phyloP scores from a whole-genome alignment of 2,113 vertebrate genomes.

The Xerus inauris region DNA sequence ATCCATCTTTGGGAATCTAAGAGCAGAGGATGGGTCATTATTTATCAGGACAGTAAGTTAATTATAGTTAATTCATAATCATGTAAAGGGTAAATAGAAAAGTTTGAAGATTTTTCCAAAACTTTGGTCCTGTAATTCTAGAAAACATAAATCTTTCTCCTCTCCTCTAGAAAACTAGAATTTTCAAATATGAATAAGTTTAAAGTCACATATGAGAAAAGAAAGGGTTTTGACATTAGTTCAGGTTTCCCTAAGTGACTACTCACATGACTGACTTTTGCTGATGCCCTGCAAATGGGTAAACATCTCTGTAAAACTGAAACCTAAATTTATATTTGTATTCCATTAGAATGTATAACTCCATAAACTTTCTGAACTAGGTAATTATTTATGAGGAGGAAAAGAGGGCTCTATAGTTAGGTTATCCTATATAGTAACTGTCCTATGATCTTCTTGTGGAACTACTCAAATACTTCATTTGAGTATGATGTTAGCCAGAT shows the following conservation, averaged over 20 bases:
- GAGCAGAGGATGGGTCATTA: accelerated
- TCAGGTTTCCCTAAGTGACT: background rate
- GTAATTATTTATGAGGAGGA: background rate
- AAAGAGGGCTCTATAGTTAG: background rate
- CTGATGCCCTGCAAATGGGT: background rate
- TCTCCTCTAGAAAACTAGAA: background rate
- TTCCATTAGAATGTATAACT: background rate
- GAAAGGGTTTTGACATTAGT: background rate
- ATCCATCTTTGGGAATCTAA: background rate
- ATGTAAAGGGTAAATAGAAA: background rate
- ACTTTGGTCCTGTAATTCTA: background rate
- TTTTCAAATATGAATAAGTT: background rate
- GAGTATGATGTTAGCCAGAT: background rate
- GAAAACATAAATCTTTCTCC: background rate
- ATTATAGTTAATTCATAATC: background rate
- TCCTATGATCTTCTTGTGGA: background rate
- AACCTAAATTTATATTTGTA: background rate
- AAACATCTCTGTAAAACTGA: background rate
- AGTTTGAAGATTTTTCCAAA: background rate
- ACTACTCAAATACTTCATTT: background rate
- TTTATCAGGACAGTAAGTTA: no score
- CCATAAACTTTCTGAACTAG: background rate
- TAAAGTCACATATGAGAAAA: background rate
- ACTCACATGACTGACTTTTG: background rate
- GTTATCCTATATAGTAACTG: background rate